Evolutionary conservation across 2,797 vertebrate species (phyloP), one percentile per base, ranked within the genome.

Genomic region (Crenichthys baileyi): DNA sequence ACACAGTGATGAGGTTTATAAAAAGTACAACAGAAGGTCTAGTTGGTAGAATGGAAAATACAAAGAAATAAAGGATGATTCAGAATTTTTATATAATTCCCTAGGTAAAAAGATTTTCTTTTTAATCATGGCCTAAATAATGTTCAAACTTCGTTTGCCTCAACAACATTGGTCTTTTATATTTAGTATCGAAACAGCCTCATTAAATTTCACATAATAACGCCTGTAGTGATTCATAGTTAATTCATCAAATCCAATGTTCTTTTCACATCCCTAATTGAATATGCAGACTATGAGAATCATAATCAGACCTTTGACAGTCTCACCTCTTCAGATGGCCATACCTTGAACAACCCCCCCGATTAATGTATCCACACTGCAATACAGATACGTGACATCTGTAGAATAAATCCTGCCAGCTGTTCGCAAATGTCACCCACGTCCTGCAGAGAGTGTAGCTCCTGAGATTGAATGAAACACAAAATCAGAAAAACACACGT

Each of bases 341-440:
- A 22, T 39, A 24, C 79, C 72, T 58, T 4, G 65, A 41, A 65
- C 73, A 5, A 15, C 72, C 53, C 67, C 29, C 67, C 12, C 29
- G 83, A 67, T 9, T 26, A 41, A n/a, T 12, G 73, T 44, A 20
- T 26, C 44, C 48, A 20, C 22, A 16, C 77, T 24, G 0, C 50
- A 11, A 51, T 67, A 44, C 65, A 36, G 81, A 82, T 65, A 26
- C 0, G 61, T 50, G 80, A 61, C 74, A 48, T 70, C 72, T 36
- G 39, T 13, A 60, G 82, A 29, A 73, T n/a, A 72, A 74, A 76
- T 73, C 36, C 81, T 70, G 70, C 71, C 85, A 84, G 82, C 67
- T 81, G 79, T 72, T 88, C 72, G 60, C 46, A 87, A 87, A 89
- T 80, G 85, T 88, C 89, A 86, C 46, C 78, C 8, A 56, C 39